These are phyloP conservation scores for Heliconius melpomene DNA, from an alignment of 1,140 invertebrate genomes.

Conservation along the genomic window DNA sequence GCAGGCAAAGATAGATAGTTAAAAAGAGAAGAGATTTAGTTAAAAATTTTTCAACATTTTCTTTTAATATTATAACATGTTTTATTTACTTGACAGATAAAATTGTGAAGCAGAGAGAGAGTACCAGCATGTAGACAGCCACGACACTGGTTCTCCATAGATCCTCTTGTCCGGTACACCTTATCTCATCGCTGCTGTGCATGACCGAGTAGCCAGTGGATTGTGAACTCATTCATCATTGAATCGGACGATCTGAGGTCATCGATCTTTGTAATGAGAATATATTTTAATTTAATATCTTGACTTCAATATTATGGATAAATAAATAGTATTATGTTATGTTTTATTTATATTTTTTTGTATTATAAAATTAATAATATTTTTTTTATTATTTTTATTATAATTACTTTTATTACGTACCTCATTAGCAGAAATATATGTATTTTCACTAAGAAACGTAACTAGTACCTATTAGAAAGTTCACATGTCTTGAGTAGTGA, in stretches of 20 bases:
- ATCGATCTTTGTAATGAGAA: conserved; percentile 18
- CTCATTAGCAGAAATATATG: background rate
- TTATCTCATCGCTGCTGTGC: conserved; percentile 31
- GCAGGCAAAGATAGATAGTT: too few species aligned
- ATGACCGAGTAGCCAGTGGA: conserved; percentile 38
- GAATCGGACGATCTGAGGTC: conserved; percentile 9
- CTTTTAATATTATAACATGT: too few species aligned
- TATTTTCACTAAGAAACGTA: too few species aligned
- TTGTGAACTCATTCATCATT: conserved; percentile 37
- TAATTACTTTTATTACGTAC: too few species aligned
- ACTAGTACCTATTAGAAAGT: too few species aligned
- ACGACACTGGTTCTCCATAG: background rate
- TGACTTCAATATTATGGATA: background rate
- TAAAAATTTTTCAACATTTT: too few species aligned
- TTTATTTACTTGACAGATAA: background rate
- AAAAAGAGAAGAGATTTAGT: too few species aligned
- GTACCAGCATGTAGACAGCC: background rate
- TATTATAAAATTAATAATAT: too few species aligned
- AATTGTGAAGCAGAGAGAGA: background rate
- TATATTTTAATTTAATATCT: conserved; percentile 4
- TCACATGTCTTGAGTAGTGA: too few species aligned
- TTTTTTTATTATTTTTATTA: too few species aligned
- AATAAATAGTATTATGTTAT: background rate
- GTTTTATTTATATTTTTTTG: background rate
- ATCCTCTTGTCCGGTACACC: conserved; percentile 13